Conservation (phyloP, 2,797 vertebrate genomes). For the Anisognathus igniventris region DNA sequence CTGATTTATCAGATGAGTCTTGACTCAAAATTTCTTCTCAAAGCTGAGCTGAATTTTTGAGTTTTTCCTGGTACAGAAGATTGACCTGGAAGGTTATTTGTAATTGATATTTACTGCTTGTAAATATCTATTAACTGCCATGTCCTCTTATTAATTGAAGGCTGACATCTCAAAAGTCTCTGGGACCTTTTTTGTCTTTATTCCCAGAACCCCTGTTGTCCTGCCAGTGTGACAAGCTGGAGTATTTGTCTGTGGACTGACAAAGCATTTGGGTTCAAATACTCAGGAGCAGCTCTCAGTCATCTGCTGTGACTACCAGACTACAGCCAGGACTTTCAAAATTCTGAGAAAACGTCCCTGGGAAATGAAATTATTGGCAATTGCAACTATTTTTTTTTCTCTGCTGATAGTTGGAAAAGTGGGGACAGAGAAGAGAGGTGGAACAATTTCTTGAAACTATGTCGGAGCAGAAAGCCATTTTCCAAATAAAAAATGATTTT, state of each 20-base stretch:
- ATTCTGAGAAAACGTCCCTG: neutral
- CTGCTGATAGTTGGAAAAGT: neutral
- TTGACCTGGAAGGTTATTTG: neutral
- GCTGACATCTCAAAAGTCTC: neutral
- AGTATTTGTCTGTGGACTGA: accelerated
- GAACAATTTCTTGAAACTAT: neutral
- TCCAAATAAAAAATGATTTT: neutral
- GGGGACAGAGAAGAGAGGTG: neutral
- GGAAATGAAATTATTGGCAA: neutral
- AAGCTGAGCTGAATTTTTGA: neutral
- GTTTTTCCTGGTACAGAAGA: neutral
- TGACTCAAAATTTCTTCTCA: neutral
- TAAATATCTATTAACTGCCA: neutral
- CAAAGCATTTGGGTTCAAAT: neutral
- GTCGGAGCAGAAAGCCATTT: neutral
- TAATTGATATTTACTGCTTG: neutral
- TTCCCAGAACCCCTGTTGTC: neutral
- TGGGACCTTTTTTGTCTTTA: neutral
- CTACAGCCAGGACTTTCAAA: neutral
- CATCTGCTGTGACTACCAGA: neutral
- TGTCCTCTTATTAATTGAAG: neutral
- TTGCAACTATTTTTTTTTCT: neutral
- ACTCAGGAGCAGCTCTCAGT: neutral
- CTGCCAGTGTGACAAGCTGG: neutral
- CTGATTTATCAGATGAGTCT: neutral